Percentiles rank a stretch among this genome's conserved stretches.
Conservation (phyloP, 1,140 invertebrate genomes). For the Hylaeus volcanicus region DNA sequence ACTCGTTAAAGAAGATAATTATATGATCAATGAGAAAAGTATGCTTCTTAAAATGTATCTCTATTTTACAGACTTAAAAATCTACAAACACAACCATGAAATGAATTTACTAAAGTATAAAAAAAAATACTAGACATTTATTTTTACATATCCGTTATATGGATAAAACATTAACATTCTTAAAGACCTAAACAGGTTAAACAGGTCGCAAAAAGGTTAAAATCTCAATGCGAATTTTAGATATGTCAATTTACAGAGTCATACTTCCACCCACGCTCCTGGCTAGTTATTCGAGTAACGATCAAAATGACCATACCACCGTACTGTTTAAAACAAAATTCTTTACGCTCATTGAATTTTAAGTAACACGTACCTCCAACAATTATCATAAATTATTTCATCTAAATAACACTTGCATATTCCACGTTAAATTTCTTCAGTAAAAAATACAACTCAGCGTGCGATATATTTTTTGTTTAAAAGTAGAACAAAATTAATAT, state of each 20-base stretch:
- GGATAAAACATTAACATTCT: conserved; percentile 32
- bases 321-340: background rate
- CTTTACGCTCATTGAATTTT: conserved; percentile 1
- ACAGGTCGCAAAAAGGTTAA: conserved; percentile 19
- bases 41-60: background rate
- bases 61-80: conserved; percentile 40
- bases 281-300: conserved; percentile 9
- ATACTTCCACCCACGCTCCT: conserved; percentile 8
- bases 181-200: conserved; percentile 1
- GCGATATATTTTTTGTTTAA: background rate
- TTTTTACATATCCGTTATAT: conserved; percentile 34
- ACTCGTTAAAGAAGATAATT: background rate
- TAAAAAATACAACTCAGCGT: background rate
- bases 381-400: background rate
- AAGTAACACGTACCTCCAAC: conserved; percentile 32
- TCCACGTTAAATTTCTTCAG: background rate
- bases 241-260: conserved; percentile 5
- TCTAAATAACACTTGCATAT: background rate
- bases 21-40: background rate
- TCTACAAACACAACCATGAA: conserved; percentile 34
- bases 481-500: conserved; percentile 1
- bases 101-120: conserved; percentile 16
- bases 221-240: conserved; percentile 24
- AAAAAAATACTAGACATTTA: conserved; percentile 25
- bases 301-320: conserved; percentile 3